phyloP scores from a whole-genome alignment of 2,797 vertebrate species.

The Rhincodon typus region DNA sequence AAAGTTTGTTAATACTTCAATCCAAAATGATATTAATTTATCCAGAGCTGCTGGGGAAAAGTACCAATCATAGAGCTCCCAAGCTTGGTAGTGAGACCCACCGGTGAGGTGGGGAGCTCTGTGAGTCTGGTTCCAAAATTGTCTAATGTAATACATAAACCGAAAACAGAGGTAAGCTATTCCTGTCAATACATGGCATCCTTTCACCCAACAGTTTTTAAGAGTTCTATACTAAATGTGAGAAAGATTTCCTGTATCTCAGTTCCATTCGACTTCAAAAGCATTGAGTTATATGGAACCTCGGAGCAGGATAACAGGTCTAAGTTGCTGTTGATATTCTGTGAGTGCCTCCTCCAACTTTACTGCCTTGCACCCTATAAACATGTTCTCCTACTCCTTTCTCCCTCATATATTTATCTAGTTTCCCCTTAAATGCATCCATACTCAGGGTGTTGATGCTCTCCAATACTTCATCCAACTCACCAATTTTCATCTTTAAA shows the following conservation, averaged over 20 bases:
- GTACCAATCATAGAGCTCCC: not conserved
- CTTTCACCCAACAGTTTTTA: not conserved
- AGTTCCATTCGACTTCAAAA: not conserved
- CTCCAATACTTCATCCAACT: too few relatives aligned
- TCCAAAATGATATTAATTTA: not conserved
- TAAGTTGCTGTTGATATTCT: not conserved
- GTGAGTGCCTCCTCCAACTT: not conserved
- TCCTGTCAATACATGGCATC: not conserved
- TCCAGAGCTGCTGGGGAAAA: not conserved
- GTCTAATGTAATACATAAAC: not conserved
- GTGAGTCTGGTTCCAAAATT: not conserved
- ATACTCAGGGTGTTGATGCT: too few relatives aligned
- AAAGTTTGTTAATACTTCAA: not conserved
- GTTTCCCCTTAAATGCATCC: too few relatives aligned
- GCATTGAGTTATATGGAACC: not conserved
- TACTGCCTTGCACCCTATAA: not conserved
- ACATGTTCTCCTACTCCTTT: not conserved
- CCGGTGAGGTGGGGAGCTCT: not conserved
- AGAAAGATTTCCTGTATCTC: not conserved
- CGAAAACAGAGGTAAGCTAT: not conserved
- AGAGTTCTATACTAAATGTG: not conserved
- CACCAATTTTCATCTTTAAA: not conserved
- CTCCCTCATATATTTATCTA: not conserved
- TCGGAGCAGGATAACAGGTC: not conserved
- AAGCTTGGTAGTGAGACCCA: not conserved